Conservation (phyloP, 1,140 invertebrate species). For the Sitobion miscanthi region DNA sequence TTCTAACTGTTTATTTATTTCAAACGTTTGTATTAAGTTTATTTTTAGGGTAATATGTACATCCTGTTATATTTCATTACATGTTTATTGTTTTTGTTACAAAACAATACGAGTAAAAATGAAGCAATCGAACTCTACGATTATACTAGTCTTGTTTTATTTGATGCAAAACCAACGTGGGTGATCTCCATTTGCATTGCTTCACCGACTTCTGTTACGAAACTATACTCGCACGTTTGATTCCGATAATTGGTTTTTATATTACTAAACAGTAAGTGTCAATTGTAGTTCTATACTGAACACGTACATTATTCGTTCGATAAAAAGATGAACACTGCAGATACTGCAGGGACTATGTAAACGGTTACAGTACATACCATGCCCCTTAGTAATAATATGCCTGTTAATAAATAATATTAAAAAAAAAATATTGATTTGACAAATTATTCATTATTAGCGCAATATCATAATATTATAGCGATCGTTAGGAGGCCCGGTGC, state of each 20-base stretch:
- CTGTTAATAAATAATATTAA: no score
- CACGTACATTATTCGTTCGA: neutral
- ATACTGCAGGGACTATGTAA: no score
- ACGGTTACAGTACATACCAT: no score
- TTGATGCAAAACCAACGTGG: neutral
- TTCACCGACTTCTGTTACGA: neutral
- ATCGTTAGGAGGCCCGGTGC: neutral
- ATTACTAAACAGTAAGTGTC: neutral
- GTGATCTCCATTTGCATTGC: neutral
- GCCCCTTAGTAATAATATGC: neutral
- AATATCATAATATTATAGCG: neutral
- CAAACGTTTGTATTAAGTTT: neutral
- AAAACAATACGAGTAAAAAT: neutral
- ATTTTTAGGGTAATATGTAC: neutral
- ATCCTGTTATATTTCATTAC: neutral
- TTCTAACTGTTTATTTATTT: neutral
- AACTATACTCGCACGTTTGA: slow-evolving; percentile 14
- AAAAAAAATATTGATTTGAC: no score
- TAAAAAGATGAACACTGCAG: neutral
- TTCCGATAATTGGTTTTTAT: slow-evolving; percentile 17
- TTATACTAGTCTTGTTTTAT: neutral
- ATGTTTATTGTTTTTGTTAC: neutral
- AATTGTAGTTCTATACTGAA: neutral
- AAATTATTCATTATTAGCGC: no score
- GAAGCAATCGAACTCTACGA: neutral